Base-by-base conservation (phyloP, 2,888 invertebrate species). In the Epinotia bilunana region DNA sequence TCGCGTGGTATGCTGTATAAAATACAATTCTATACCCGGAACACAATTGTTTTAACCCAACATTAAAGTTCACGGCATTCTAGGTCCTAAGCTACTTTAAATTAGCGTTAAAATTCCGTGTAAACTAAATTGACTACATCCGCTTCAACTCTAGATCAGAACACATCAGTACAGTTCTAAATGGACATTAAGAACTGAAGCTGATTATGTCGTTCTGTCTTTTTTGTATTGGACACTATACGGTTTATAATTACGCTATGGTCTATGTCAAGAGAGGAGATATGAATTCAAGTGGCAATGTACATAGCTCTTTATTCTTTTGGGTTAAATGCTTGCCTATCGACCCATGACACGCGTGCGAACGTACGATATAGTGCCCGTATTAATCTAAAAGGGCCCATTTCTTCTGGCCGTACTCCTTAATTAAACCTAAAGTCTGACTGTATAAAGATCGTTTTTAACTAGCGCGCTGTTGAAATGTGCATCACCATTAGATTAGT, bases 331-430 rank as follows among this genome's bases (percentile, higher is more conserved):
- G 60, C 69, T 46, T 23, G 58, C 11, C 58, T 28, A 46, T n/a
- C 69, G 69, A 60, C 69, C 69, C 69, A 20, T 60, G 58, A 69
- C 23, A 23, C 43, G 61, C 28, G 69, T 69, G 68, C 43, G 58
- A 69, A 69, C 69, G 28, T 55, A n/a, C 23, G 16, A 5, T 13
- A 3, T 18, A 57, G 2, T 20, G 6, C 23, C 6, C 13, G 13
- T 28, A 13, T 58, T 13, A 12, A 13, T 58, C 23, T 12, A 58
- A 58, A 23, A 58, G 28, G 58, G 28, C 28, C 20, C 58, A 28
- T 28, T 58, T 58, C 13, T 16, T 23, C 12, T 58, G 3, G 20
- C 12, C 11, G 9, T 9, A 20, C 18, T 20, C 11, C 20, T 20
- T 20, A 20, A 18, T 57, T 20, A 20, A 2, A 18, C 20, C 20